Percentiles rank a stretch among this genome's conserved stretches.
phyloP scores from a whole-genome alignment of 2,797 vertebrate species.

The Pangasius djambal region DNA sequence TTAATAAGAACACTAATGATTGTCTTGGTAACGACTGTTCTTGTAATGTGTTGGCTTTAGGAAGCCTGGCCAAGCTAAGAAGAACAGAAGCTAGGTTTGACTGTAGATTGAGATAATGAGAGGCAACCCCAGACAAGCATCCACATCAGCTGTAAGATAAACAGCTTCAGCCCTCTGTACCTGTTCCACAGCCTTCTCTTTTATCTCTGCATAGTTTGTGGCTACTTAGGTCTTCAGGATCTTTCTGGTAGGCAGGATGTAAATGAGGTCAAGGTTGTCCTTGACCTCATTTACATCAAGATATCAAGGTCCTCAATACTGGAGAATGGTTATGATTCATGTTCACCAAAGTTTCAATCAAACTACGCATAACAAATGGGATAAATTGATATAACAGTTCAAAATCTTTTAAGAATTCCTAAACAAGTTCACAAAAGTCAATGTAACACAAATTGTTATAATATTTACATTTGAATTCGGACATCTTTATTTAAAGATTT shows the following conservation, averaged over 20 bases:
- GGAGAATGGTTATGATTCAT: neutral
- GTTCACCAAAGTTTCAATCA: neutral
- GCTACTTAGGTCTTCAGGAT: neutral
- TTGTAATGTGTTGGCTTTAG: neutral
- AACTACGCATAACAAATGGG: neutral
- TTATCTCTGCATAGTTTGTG: slow-evolving; percentile 35
- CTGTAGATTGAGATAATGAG: neutral
- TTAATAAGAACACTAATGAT: neutral
- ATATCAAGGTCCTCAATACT: neutral
- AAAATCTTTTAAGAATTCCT: neutral
- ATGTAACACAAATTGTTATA: neutral
- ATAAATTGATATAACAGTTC: neutral
- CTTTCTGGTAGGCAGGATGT: neutral
- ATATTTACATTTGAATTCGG: no score
- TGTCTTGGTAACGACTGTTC: neutral
- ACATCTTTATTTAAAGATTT: neutral
- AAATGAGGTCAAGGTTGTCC: neutral
- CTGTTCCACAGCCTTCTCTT: neutral
- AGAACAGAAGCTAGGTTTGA: neutral
- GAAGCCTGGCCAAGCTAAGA: neutral
- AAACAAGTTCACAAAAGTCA: neutral
- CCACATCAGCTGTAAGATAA: neutral
- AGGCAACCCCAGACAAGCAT: neutral
- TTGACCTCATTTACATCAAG: no score
- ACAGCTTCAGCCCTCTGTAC: neutral